A percentile compares a stretch with the other conserved stretches of the same genome.
Evolutionary conservation across 1,140 invertebrate genomes (phyloP).

Genomic region (Liolophura sinensis): DNA sequence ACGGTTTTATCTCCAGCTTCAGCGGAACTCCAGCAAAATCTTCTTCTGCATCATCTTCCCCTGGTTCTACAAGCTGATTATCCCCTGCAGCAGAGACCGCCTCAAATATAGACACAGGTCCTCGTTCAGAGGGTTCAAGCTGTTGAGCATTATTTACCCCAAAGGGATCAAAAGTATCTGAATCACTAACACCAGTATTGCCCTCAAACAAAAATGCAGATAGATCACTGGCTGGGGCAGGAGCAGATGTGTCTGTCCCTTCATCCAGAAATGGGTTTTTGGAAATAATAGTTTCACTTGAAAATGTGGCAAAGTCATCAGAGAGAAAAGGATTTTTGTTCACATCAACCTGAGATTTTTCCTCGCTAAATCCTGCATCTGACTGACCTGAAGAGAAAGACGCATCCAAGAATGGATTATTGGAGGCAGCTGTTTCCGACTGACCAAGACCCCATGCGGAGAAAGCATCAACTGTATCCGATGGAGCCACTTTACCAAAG

Average conservation of each 20-base stretch:
- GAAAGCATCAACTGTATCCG: constrained; percentile 11
- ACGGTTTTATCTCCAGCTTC: constrained; percentile 41
- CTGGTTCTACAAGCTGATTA: background rate
- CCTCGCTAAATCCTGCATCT: no score
- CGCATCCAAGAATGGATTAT: background rate
- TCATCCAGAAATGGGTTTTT: background rate
- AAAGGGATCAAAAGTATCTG: no score
- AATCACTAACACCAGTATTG: no score
- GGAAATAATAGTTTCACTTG: background rate
- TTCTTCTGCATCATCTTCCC: constrained; percentile 25
- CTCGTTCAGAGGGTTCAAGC: background rate
- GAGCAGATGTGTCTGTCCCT: background rate
- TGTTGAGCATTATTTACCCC: background rate
- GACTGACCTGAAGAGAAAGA: no score
- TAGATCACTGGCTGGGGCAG: no score
- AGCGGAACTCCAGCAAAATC: constrained; percentile 30
- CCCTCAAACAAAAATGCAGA: no score
- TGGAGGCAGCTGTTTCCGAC: background rate
- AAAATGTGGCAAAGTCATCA: background rate
- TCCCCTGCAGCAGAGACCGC: background rate
- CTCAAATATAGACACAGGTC: background rate
- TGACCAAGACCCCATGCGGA: constrained; percentile 1
- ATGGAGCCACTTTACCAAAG: constrained; percentile 23
- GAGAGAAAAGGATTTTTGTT: no score
- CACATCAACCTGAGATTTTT: no score